Conservation (phyloP, 2,113 vertebrate species). For the Cryptotis parvus region DNA sequence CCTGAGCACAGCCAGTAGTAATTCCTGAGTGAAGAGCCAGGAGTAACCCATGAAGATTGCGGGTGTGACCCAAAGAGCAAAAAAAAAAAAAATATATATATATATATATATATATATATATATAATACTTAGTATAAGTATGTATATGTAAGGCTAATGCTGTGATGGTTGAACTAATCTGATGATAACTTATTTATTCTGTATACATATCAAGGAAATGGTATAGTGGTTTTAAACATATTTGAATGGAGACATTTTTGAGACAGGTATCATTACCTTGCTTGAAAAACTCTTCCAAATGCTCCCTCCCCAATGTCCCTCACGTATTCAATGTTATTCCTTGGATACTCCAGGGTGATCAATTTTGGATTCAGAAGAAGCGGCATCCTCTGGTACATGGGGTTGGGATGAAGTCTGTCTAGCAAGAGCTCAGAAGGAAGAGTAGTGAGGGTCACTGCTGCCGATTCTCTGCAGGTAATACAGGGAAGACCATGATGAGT, state of each 20-base stretch:
- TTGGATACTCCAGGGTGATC: conserved; percentile 96
- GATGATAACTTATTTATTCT: not conserved
- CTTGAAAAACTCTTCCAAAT: conserved; percentile 98
- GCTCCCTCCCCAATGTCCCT: conserved; percentile 98
- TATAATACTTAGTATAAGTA: too few species aligned
- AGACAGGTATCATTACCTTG: conserved; percentile 89
- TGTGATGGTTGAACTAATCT: conserved; percentile 6
- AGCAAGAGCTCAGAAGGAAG: conserved; percentile 96
- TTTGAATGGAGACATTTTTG: conserved; percentile 59
- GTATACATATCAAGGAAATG: not conserved
- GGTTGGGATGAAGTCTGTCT: conserved; percentile 97
- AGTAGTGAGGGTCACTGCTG: conserved; percentile 92
- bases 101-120: too few species aligned
- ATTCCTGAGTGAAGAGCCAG: too few species aligned
- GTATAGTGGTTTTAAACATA: not conserved
- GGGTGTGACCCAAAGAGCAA: too few species aligned
- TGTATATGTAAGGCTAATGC: not conserved
- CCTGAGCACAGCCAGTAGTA: too few species aligned
- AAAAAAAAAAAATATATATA: too few species aligned
- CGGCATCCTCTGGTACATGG: conserved; percentile 98
- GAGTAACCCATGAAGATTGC: too few species aligned
- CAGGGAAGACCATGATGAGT: conserved; percentile 39
- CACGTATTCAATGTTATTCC: conserved; percentile 98
- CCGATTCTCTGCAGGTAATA: conserved; percentile 87
- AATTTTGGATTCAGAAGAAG: conserved; percentile 97